phyloP scores from a whole-genome alignment of 2,888 invertebrate genomes.

The Synergus japonicus region DNA sequence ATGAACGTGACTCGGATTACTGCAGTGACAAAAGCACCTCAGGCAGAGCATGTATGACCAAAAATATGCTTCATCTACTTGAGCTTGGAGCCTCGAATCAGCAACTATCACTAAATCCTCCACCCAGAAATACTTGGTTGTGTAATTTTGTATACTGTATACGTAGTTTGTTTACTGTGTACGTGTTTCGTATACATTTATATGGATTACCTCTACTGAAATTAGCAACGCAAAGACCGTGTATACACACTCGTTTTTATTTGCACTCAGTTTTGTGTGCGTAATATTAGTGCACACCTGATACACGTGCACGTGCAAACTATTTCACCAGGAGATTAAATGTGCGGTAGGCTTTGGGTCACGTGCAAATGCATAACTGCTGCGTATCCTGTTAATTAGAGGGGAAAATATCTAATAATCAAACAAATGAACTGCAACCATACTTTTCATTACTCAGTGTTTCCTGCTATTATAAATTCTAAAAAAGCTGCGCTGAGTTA shows the following conservation, averaged over 20 bases:
- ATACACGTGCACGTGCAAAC: not conserved
- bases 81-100: not conserved
- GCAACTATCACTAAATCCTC: not conserved
- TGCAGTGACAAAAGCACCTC: not conserved
- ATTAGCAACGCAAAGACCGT: not conserved
- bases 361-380: conserved; percentile 2
- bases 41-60: not conserved
- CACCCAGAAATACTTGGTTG: not conserved
- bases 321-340: conserved; percentile 19
- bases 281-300: not conserved
- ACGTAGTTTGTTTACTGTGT: not conserved
- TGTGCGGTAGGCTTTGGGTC: not conserved
- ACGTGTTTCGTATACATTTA: too few relatives aligned
- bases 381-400: conserved; percentile 10
- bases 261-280: not conserved
- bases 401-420: not conserved
- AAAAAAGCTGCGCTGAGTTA: not conserved
- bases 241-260: not conserved
- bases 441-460: not conserved
- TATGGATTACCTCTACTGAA: not conserved
- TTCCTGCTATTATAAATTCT: not conserved
- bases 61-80: not conserved
- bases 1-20: conserved; percentile 22
- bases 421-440: not conserved
- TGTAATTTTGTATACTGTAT: not conserved